These are phyloP conservation scores for Vanacampus margaritifer DNA, from an alignment of 2,113 vertebrate genomes.

Conservation along the genomic window DNA sequence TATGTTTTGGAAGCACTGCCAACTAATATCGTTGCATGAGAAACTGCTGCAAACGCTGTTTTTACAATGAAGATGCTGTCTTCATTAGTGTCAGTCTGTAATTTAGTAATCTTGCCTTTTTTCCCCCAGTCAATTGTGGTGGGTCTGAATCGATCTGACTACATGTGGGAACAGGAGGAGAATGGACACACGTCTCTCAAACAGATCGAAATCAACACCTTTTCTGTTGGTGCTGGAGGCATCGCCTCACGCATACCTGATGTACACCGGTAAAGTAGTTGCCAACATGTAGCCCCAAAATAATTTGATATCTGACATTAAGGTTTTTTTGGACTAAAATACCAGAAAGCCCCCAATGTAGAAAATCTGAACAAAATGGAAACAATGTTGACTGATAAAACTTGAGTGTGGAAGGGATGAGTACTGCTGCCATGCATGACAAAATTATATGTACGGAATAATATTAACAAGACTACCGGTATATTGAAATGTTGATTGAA, in stretches of 20 bases:
- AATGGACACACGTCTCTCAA: conserved; percentile 74
- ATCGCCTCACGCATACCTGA: conserved; percentile 77
- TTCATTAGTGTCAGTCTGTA: background rate
- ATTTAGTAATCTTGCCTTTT: background rate
- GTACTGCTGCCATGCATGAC: no score
- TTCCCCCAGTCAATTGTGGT: conserved; percentile 78
- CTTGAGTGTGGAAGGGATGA: no score
- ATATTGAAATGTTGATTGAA: background rate
- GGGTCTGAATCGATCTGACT: conserved; percentile 94
- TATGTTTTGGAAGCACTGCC: no score
- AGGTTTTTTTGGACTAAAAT: background rate
- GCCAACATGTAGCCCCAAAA: background rate
- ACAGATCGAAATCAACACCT: conserved; percentile 96
- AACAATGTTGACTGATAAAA: no score
- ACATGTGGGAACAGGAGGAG: conserved; percentile 84
- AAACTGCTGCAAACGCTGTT: no score
- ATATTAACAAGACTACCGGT: no score
- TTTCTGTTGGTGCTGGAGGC: conserved; percentile 91
- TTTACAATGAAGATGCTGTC: background rate
- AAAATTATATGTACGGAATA: no score
- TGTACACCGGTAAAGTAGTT: conserved; percentile 77
- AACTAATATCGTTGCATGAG: no score
- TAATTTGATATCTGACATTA: background rate
- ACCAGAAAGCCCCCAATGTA: background rate
- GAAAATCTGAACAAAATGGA: background rate